Evolutionary conservation across 2,797 vertebrate genomes (phyloP).

Genomic region (Propithecus deckenii): DNA sequence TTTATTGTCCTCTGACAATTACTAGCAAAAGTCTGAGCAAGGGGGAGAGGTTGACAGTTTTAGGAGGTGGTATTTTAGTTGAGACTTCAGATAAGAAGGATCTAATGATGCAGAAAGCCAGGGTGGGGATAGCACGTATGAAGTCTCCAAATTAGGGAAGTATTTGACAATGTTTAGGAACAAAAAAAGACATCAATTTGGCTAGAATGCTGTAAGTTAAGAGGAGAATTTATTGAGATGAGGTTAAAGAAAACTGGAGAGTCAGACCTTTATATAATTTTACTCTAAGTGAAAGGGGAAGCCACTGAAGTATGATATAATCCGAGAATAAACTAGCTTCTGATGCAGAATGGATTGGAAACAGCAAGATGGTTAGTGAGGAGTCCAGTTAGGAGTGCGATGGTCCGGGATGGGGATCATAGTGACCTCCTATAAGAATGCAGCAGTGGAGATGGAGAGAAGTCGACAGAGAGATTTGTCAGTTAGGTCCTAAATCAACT

Average conservation of each 20-base stretch:
- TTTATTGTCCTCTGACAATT: neutral
- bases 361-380: neutral
- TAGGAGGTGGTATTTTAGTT: neutral
- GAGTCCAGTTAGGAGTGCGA: neutral
- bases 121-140: neutral
- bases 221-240: neutral
- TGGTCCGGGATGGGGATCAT: neutral
- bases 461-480: neutral
- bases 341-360: neutral
- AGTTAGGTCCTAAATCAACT: neutral
- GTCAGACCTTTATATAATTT: neutral
- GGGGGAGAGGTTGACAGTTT: neutral
- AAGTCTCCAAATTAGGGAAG: neutral
- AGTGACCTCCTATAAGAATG: neutral
- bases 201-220: neutral
- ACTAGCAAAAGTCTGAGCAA: neutral
- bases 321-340: neutral
- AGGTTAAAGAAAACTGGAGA: neutral
- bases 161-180: neutral
- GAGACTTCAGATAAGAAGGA: neutral
- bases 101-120: neutral
- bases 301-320: neutral
- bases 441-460: neutral
- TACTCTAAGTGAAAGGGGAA: neutral
- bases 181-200: neutral